Percentiles rank a stretch among this genome's conserved stretches.
Evolutionary conservation across 53 echinoderm and acorn worm species (phyloP).

Genomic region (Astropecten irregularis): DNA sequence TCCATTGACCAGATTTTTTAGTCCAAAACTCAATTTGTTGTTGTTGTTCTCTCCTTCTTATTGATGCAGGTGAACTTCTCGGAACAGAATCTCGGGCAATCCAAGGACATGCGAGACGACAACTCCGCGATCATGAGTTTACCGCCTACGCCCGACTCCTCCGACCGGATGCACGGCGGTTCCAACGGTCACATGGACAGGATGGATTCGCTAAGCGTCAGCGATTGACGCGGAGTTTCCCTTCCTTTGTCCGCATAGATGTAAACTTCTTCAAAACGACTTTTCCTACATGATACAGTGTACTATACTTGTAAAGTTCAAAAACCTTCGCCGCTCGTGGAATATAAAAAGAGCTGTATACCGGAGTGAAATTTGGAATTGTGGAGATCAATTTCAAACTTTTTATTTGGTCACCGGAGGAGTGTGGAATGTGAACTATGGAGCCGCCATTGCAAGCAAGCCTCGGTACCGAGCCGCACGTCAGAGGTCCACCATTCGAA

Average conservation of each 20-base stretch:
- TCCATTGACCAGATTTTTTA: no score
- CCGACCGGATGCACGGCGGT: slow-evolving; percentile 78
- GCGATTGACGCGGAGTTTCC: slow-evolving; percentile 52
- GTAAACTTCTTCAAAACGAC: slow-evolving; percentile 1
- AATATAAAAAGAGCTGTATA: no score
- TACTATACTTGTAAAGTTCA: slow-evolving; percentile 24
- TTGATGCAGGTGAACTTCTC: slow-evolving; percentile 89
- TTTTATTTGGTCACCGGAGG: no score
- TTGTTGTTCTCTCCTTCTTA: no score
- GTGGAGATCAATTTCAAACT: no score
- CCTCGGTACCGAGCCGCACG: no score
- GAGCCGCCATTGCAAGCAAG: no score
- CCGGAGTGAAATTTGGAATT: no score
- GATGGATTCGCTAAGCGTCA: slow-evolving; percentile 67
- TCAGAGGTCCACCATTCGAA: no score
- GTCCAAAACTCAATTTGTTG: no score
- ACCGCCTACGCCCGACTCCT: slow-evolving; percentile 93
- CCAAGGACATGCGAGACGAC: slow-evolving; percentile 70
- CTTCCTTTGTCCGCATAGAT: no score
- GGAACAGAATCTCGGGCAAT: slow-evolving; percentile 83
- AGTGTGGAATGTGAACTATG: no score
- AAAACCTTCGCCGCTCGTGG: slow-evolving; percentile 9
- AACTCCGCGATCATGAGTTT: slow-evolving; percentile 88
- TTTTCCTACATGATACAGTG: slow-evolving; percentile 1
- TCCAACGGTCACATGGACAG: slow-evolving; percentile 64